These are phyloP conservation scores for Engystomops pustulosus DNA, from an alignment of 2,113 vertebrate species.

Conservation along the genomic window DNA sequence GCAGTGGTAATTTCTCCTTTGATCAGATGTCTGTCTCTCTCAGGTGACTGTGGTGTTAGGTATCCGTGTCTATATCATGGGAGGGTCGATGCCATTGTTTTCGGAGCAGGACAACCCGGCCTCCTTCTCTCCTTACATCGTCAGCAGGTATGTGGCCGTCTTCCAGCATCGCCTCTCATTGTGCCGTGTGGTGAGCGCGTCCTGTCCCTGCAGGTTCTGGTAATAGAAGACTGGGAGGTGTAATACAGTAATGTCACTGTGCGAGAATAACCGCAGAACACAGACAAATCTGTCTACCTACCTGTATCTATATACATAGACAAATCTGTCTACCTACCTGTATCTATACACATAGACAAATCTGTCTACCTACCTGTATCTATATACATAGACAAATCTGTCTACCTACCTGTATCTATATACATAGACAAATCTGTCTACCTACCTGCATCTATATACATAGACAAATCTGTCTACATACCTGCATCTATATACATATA, in stretches of 20 bases:
- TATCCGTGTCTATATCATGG: conserved; percentile 94
- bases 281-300: too few species aligned
- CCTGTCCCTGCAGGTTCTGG: conserved; percentile 2
- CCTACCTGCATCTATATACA: not conserved
- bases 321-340: not conserved
- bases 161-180: not conserved
- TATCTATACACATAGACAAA: not conserved
- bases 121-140: conserved; percentile 89
- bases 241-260: not conserved
- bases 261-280: too few species aligned
- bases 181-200: not conserved
- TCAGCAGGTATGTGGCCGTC: conserved; percentile 82
- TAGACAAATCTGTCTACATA: not conserved
- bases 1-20: not conserved
- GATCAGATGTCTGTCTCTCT: conserved; percentile 42
- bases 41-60: conserved; percentile 87
- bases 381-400: not conserved
- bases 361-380: too few species aligned
- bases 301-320: not conserved
- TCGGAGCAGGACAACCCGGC: conserved; percentile 98
- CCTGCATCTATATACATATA: not conserved
- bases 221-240: not conserved
- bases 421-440: too few species aligned
- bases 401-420: not conserved
- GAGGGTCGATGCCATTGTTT: conserved; percentile 96